A percentile compares a stretch with the other conserved stretches of the same genome.
phyloP scores from a whole-genome alignment of 2,888 invertebrate genomes.

The Pristionchus mayeri region DNA sequence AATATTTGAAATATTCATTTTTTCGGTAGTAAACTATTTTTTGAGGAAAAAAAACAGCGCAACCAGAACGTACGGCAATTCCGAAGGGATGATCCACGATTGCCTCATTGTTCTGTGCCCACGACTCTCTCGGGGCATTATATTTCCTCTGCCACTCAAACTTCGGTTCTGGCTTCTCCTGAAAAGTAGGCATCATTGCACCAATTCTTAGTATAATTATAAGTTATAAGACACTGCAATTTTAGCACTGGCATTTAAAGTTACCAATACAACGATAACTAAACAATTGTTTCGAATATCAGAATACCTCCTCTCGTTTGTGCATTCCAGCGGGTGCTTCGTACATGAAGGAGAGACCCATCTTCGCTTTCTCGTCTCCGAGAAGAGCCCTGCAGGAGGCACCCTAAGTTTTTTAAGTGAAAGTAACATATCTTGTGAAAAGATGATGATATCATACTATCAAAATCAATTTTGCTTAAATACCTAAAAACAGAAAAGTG shows the following conservation, averaged over 20 bases:
- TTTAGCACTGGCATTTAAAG: too few relatives aligned
- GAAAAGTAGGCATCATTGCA: slow-evolving; percentile 1
- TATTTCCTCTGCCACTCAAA: slow-evolving; percentile 99
- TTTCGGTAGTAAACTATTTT: too few relatives aligned
- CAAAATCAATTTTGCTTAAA: background rate
- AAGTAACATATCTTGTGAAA: too few relatives aligned
- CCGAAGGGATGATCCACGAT: slow-evolving; percentile 84
- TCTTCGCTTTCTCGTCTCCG: slow-evolving; percentile 97
- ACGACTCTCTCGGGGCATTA: slow-evolving; percentile 96
- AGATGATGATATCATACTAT: too few relatives aligned
- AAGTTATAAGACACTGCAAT: too few relatives aligned
- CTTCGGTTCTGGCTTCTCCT: slow-evolving; percentile 89
- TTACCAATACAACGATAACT: too few relatives aligned
- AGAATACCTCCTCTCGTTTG: slow-evolving; percentile 69
- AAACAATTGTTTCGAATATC: background rate
- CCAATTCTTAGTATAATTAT: too few relatives aligned
- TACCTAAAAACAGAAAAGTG: background rate
- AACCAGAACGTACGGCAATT: slow-evolving; percentile 89
- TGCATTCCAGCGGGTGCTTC: slow-evolving; percentile 93
- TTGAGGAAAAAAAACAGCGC: too few relatives aligned
- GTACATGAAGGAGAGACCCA: slow-evolving; percentile 99
- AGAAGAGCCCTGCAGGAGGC: slow-evolving; percentile 86
- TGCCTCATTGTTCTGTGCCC: slow-evolving; percentile 96
- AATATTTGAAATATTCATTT: too few relatives aligned
- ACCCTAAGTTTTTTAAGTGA: too few relatives aligned